Evolutionary conservation across 2,888 invertebrate genomes (phyloP).

Genomic region (Harmothoe impar): DNA sequence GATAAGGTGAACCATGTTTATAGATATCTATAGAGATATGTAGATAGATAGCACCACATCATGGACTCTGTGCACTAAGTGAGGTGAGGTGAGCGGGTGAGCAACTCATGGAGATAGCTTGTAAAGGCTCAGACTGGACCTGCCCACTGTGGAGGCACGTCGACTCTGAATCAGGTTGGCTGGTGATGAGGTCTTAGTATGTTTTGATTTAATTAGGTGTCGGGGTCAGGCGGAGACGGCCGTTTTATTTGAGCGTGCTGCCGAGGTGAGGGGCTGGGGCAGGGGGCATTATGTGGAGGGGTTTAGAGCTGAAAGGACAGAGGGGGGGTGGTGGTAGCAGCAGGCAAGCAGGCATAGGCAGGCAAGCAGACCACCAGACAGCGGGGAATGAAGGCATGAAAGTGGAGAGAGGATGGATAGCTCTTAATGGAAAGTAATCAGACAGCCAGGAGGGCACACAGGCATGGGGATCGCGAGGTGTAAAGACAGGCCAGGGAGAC

Average conservation of each 20-base stretch:
- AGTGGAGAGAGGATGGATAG: neutral
- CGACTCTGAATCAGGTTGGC: neutral
- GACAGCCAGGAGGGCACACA: neutral
- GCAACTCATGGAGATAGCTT: neutral
- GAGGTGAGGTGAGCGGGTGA: no score
- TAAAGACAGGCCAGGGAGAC: neutral
- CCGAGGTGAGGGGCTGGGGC: neutral
- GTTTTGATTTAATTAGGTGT: constrained; percentile 3
- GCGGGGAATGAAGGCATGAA: no score
- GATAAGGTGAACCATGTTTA: no score
- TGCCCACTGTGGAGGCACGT: neutral
- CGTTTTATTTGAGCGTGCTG: neutral
- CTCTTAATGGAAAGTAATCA: neutral
- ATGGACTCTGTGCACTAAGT: no score
- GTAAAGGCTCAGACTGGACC: neutral
- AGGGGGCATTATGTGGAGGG: neutral
- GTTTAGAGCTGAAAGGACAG: neutral
- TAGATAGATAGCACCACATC: no score
- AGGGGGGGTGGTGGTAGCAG: no score
- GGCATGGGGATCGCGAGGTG: neutral
- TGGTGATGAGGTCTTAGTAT: neutral
- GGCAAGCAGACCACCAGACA: no score
- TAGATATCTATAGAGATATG: no score
- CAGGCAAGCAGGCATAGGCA: neutral
- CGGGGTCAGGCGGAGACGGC: neutral